phyloP scores from a whole-genome alignment of 2,797 vertebrate species.

The Typhlichthys subterraneus region DNA sequence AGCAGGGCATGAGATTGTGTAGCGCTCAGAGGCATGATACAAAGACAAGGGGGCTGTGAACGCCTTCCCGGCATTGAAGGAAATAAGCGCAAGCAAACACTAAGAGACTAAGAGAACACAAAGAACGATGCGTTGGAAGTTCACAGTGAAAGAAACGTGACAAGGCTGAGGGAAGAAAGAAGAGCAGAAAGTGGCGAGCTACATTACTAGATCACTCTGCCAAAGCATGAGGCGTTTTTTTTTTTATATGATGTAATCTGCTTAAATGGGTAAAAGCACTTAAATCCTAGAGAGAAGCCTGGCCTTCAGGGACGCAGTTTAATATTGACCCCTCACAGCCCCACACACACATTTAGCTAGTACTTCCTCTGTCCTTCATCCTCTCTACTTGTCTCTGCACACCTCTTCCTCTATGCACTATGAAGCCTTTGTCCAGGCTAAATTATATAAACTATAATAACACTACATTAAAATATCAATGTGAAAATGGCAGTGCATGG shows the following conservation, averaged over 20 bases:
- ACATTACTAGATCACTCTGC: constrained; percentile 41
- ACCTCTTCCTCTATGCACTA: not conserved
- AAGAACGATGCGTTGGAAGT: not conserved
- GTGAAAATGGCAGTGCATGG: too few species aligned
- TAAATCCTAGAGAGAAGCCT: constrained; percentile 30
- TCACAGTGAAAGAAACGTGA: not conserved
- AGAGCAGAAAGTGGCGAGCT: constrained; percentile 17
- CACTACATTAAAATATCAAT: too few species aligned
- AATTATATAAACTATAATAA: too few species aligned
- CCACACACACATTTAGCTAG: not conserved
- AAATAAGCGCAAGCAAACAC: constrained; percentile 2
- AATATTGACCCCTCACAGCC: not conserved
- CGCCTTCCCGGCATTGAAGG: not conserved
- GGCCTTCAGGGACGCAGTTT: not conserved
- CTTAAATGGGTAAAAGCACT: constrained; percentile 48
- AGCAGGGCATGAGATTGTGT: too few species aligned
- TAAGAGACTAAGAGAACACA: not conserved
- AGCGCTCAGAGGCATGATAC: too few species aligned
- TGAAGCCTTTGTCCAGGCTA: too few species aligned
- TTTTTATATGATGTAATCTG: constrained; percentile 38
- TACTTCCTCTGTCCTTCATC: not conserved
- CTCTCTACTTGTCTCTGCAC: not conserved
- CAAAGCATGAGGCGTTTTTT: constrained; percentile 18
- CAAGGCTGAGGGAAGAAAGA: constrained; percentile 7
- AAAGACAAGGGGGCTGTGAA: not conserved